Evolutionary conservation across 92 coral and sea anemone genomes (phyloP), one percentile per base, ranked within the genome.

Genomic region (Umimayanthus chanpuru): DNA sequence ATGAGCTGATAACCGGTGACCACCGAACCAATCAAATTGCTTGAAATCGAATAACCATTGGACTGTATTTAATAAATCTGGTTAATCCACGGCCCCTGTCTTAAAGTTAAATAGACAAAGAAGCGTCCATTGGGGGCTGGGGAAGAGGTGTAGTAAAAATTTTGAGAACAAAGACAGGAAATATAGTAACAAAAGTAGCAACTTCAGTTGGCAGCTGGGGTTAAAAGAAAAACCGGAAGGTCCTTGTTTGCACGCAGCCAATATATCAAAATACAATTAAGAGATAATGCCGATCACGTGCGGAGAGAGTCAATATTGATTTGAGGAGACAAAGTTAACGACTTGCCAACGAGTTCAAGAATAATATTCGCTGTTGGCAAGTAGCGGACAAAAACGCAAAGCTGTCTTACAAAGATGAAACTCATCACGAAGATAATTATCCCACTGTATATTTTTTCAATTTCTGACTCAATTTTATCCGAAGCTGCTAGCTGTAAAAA

Each of bases 261-360:
- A 49, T 9, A 36, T 75, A 75, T n/a, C 23, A 39, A 32, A 2
- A 75, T 75, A 21, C 79, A 75, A 75, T 38, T 75, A 23, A 68
- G 39, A 5, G 29, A 41, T 67, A 83, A 83, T 29, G 25, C 4
- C 0, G 38, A 65, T 83, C 87, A 83, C 87, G 87, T 83, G 87
- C 39, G n/a, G 58, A 47, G n/a, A 26, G 61, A 82, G 21, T 83
- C 87, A 70, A 43, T 68, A 47, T 41, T 83, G 76, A 81, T 81
- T 81, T 39, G 74, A 29, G 74, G 66, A 78, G 82, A 50, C 72
- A 55, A 9, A 14, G 15, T 61, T 64, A 32, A 29, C 49, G 28
- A 61, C 9, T 73, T 41, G 80, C 80, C 12, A 76, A 43, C 40
- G 43, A 76, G 5, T 76, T 76, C 41, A 23, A 73, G 6, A 9